Base-by-base conservation (phyloP, 2,113 vertebrate genomes). In the Sinosuthora webbiana region DNA sequence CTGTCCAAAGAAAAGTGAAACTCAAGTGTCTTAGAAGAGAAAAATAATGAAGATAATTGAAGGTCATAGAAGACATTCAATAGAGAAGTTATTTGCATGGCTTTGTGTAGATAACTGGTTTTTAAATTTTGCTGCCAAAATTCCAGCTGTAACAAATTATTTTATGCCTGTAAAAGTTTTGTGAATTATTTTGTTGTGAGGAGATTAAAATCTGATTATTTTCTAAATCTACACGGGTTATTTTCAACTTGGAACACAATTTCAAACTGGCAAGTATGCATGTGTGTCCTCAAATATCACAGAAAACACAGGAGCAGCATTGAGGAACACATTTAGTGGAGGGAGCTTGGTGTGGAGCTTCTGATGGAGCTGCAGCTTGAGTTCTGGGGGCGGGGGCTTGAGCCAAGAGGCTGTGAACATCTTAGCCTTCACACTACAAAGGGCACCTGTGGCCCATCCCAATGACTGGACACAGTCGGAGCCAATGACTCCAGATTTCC, bases 311-410 rank as follows among this genome's bases (percentile, higher is more conserved):
- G 44, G 10, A 77, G 9, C 18, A 37, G 35, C 0, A 0, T 1
- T 35, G 35, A 76, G 56, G 49, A 31, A 10, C 15, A 42, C 7
- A 27, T 31, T 53, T 11, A 27, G 6, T 16, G 14, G 11, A 41
- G 47, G 16, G 13, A 75, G 14, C 20, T 62, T 1, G 0, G 16
- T 30, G 30, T 19, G n/a, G 14, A 24, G 28, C 20, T 47, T 15
- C 20, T 41, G 41, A 9, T 13, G 21, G 21, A 69, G 35, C 16
- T 42, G 31, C 30, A 49, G 16, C 14, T 33, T 49, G 25, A 60
- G 31, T 17, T 42, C 35, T 33, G 31, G 13, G 14, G 4, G 8
- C 1, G 1, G 3, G 10, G 30, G 18, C 31, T 4, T 0, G 3
- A 27, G 21, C 59, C 22, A 44, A 44, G 25, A 11, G n/a, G 5